Base-by-base conservation (phyloP, 2,797 vertebrate genomes). In the Hoplostethus mediterraneus region DNA sequence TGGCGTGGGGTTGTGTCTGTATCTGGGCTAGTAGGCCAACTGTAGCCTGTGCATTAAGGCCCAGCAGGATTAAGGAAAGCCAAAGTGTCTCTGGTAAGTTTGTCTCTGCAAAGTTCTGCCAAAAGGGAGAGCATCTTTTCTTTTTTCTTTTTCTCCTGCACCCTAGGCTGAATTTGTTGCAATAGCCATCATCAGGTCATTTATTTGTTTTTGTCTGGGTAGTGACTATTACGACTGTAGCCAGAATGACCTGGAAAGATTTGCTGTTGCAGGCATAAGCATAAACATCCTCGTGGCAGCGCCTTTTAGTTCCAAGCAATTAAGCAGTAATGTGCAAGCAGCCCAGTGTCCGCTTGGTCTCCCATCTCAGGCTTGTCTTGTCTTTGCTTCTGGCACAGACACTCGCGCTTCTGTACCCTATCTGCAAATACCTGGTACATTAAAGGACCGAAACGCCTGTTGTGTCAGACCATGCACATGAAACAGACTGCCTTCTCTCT, bases 261-360 rank as follows among this genome's bases (percentile, higher is more conserved):
- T 87, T 86, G 74, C 84, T 75, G 83, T 82, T 80, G 90, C 87
- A 85, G 85, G 83, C 86, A 85, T 72, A 81, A 88, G 90, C 89
- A 89, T 90, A 82, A 89, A 89, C 88, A 88, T 91, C 86, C 82
- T 88, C 88, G 86, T 84, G 89, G 90, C 88, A 80, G 85, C 64
- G 78, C 84, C 80, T 21, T 90, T 92, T 91, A 91, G 90, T 91
- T 93, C 88, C 88, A 76, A 89, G 88, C 91, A 90, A 90, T 93
- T 93, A 93, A 83, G 84, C 90, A 86, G 83, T 89, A 86, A 90
- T 89, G 89, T 89, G 87, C 81, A 71, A 67, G 85, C 75, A 74
- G 80, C 69, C 71, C 83, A 49, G 79, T 70, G 57, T 85, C 89
- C 85, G 59, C 75, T 84, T 68, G 44, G 71, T 75, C 75, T 82